These are phyloP conservation scores for Orycteropus afer DNA, from an alignment of 2,113 vertebrate species.

Conservation along the genomic window DNA sequence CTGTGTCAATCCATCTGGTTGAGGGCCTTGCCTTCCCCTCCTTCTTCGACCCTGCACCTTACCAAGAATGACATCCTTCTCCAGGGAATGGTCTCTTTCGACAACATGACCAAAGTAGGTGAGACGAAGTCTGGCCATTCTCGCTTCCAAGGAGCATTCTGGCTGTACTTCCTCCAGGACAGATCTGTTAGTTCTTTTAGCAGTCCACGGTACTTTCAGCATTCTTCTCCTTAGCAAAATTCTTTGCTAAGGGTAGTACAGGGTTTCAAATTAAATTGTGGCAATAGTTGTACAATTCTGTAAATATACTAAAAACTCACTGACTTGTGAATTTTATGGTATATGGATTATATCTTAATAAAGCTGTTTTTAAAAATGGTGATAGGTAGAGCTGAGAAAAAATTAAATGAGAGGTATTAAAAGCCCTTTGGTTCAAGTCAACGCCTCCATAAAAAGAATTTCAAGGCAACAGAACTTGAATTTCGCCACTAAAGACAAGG, in stretches of 20 bases:
- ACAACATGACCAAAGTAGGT: no score
- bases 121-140: no score
- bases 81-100: no score
- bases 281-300: background rate
- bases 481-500: background rate
- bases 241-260: background rate
- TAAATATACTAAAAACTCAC: background rate
- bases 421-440: background rate
- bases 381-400: background rate
- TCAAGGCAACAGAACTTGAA: background rate
- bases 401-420: slow-evolving; percentile 37
- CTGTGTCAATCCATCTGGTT: no score
- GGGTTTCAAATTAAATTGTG: background rate
- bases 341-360: slow-evolving; percentile 22
- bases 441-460: background rate
- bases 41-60: no score
- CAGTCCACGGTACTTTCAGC: no score
- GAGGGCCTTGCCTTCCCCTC: no score
- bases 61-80: no score
- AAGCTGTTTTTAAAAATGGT: background rate
- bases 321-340: background rate
- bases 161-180: no score
- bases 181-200: no score
- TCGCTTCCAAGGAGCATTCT: no score
- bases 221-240: no score